Evolutionary conservation across 2,797 vertebrate species (phyloP).

Genomic region (Menidia menidia): DNA sequence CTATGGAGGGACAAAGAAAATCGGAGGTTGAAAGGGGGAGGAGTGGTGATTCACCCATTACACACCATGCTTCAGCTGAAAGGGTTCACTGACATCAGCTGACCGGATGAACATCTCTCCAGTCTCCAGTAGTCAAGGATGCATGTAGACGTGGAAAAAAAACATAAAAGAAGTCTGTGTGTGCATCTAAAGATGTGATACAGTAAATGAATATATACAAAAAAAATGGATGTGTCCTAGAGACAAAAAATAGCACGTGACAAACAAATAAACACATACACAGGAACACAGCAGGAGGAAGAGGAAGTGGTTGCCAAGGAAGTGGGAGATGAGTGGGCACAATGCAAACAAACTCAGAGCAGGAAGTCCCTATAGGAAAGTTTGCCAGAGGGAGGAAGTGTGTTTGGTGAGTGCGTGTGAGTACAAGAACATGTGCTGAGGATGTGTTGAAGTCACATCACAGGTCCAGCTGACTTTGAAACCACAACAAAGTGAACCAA

Average conservation of each 20-base stretch:
- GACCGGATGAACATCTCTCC: constrained; percentile 66
- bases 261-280: neutral
- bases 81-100: constrained; percentile 45
- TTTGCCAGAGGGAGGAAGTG: constrained; percentile 57
- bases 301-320: constrained; percentile 69
- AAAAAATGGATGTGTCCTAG: neutral
- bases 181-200: neutral
- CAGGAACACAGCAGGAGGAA: constrained; percentile 60
- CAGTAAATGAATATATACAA: neutral
- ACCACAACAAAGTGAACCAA: constrained; percentile 47
- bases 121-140: constrained; percentile 14
- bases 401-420: constrained; percentile 39
- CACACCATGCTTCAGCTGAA: constrained; percentile 27
- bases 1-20: constrained; percentile 20
- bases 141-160: constrained; percentile 1
- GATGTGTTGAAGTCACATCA: constrained; percentile 51
- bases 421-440: constrained; percentile 31
- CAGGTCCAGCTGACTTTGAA: constrained; percentile 61
- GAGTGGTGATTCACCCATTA: constrained; percentile 3
- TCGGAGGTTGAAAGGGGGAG: neutral
- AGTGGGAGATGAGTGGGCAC: constrained; percentile 67
- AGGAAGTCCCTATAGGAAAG: constrained; percentile 72
- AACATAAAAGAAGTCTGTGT: neutral
- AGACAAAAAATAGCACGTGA: neutral
- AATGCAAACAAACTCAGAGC: constrained; percentile 68